A percentile compares a stretch with the other conserved stretches of the same genome.
Evolutionary conservation across 2,113 vertebrate genomes (phyloP).

Genomic region (Heloderma charlesbogerti): DNA sequence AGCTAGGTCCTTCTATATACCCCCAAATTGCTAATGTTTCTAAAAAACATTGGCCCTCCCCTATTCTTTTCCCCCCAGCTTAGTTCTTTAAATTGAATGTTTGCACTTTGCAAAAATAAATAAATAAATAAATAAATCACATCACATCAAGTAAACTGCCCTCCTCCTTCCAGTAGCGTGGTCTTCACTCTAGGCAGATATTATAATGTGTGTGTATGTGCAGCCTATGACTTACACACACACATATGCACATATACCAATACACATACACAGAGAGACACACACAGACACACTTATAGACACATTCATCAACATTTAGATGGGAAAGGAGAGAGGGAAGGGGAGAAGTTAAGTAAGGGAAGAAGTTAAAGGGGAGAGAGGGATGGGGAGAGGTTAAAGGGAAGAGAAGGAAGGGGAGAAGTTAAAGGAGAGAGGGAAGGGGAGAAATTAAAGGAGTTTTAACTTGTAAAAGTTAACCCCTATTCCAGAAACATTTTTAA

Average conservation of each 20-base stretch:
- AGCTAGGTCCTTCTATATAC: background rate
- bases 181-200: background rate
- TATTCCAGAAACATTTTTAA: no score
- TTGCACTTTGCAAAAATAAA: background rate
- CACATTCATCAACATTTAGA: background rate
- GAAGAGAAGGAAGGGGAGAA: no score
- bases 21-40: constrained; percentile 8
- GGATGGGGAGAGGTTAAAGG: constrained; percentile 1
- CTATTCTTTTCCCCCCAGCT: background rate
- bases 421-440: background rate
- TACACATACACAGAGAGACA: no score
- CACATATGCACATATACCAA: no score
- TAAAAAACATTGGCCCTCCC: background rate
- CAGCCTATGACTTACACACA: no score
- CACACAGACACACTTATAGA: background rate
- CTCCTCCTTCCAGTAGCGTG: background rate
- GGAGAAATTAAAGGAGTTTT: constrained; percentile 26
- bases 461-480: no score
- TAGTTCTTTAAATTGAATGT: background rate
- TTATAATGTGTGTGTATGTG: background rate
- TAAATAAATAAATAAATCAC: background rate
- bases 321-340: background rate
- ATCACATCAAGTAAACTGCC: background rate
- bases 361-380: background rate
- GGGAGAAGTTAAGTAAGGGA: background rate